Evolutionary conservation across 1,140 invertebrate genomes (phyloP), one percentile per base, ranked within the genome.

Genomic region (Olivierus martensii): DNA sequence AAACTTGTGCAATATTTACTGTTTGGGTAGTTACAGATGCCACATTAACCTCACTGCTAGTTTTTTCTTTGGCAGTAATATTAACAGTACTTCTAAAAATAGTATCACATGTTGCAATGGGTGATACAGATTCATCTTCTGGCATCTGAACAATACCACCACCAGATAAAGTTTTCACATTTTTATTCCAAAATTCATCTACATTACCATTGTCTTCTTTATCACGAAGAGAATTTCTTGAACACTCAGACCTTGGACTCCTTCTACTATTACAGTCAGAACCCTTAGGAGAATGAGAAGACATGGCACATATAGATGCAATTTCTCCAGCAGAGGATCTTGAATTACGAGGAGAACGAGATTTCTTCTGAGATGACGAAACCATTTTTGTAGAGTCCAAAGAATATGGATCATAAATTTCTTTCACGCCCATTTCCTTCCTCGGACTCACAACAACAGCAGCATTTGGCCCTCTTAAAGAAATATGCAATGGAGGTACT

Each of bases 401-500:
- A 28, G 28, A 28, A 28, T 28, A 28, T 28, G 28, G 28, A 28
- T 28, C 28, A 28, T 28, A 28, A 28, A 28, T 28, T 28, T 28
- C 28, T 28, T 28, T 28, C 28, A 28, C 28, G 28, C 28, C 28
- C 53, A 60, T 62, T 41, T 63, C 63, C 52, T 63, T 62, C 36
- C 57, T 56, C 35, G 56, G 51, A 45, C 61, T 65, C 28, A 84
- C 84, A 46, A 91, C 87, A 35, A 91, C 84, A n/a, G 83, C 83
- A 14, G 83, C 82, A 69, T 88, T 88, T 43, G 83, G 73, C 9
- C 87, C 87, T 56, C 86, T 73, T 45, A 92, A 69, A 47, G 85
- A 87, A 61, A 92, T 91, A 65, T 91, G 87, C 62, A 92, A 71
- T 2, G 87, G 87, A 19, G 88, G 87, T 17, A 92, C 87, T 52